phyloP scores from a whole-genome alignment of 2,888 invertebrate species.

The Leucophora obtusa region DNA sequence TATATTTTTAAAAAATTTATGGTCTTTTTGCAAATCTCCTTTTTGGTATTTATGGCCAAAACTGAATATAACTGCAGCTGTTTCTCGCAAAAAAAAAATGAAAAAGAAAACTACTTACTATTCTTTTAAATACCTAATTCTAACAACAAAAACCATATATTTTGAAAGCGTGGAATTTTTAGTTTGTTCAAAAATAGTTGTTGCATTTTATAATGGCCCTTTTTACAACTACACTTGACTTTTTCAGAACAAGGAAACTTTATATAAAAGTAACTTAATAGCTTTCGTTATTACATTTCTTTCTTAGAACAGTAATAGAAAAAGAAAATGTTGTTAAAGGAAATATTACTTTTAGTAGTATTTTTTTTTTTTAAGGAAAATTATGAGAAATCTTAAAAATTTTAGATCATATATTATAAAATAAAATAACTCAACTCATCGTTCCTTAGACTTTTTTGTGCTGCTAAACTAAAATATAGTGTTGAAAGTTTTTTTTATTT shows the following conservation, averaged over 20 bases:
- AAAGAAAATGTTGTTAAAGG: not conserved
- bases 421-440: not conserved
- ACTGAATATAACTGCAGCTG: not conserved
- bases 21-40: not conserved
- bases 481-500: not conserved
- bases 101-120: not conserved
- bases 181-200: not conserved
- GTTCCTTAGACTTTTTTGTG: not conserved
- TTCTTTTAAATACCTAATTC: conserved; percentile 3
- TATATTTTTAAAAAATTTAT: not conserved
- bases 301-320: conserved; percentile 3
- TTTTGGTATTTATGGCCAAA: conserved; percentile 5
- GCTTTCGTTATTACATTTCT: conserved; percentile 11
- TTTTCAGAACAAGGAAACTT: not conserved
- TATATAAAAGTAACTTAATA: conserved; percentile 2
- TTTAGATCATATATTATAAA: conserved; percentile 2
- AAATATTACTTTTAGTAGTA: not conserved
- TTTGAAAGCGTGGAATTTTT: conserved; percentile 2
- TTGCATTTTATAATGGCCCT: conserved; percentile 14
- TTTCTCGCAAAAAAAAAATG: not conserved
- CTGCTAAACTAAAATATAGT: not conserved
- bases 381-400: conserved; percentile 7
- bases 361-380: not conserved
- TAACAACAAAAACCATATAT: not conserved
- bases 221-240: conserved; percentile 13